These are phyloP conservation scores for Bovichtus diacanthus DNA, from an alignment of 2,797 vertebrate genomes.

Conservation along the genomic window DNA sequence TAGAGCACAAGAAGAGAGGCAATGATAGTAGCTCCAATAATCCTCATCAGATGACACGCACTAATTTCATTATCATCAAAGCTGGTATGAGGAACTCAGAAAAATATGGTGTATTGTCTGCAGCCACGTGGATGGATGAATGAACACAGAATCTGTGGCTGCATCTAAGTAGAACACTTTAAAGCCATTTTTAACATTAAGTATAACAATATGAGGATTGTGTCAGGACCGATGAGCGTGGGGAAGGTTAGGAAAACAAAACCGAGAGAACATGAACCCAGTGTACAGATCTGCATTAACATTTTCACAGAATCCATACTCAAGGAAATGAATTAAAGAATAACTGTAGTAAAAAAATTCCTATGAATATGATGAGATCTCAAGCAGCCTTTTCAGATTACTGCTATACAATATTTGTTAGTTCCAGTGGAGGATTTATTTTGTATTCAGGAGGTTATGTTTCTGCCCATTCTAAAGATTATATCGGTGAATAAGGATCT, in stretches of 20 bases:
- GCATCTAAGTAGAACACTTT: not conserved
- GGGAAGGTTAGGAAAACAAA: not conserved
- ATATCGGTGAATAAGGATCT: not conserved
- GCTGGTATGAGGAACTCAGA: not conserved
- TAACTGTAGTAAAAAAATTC: not conserved
- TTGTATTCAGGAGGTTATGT: not conserved
- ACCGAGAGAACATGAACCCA: not conserved
- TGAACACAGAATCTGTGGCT: conserved; percentile 3
- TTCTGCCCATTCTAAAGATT: not conserved
- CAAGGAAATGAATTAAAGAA: not conserved
- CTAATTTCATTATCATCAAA: not conserved
- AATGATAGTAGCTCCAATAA: not conserved
- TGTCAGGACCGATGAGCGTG: not conserved
- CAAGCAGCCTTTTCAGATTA: not conserved
- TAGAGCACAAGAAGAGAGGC: not conserved
- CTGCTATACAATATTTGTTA: not conserved
- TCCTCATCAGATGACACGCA: conserved; percentile 6
- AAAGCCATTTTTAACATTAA: not conserved
- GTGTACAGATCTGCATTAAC: not conserved
- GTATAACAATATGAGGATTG: not conserved
- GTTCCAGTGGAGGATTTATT: not conserved
- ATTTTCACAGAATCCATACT: not conserved
- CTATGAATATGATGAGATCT: not conserved
- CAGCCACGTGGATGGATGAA: not conserved
- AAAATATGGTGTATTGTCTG: not conserved